phyloP scores from a whole-genome alignment of 2,113 vertebrate species.

The Heterochromis multidens region DNA sequence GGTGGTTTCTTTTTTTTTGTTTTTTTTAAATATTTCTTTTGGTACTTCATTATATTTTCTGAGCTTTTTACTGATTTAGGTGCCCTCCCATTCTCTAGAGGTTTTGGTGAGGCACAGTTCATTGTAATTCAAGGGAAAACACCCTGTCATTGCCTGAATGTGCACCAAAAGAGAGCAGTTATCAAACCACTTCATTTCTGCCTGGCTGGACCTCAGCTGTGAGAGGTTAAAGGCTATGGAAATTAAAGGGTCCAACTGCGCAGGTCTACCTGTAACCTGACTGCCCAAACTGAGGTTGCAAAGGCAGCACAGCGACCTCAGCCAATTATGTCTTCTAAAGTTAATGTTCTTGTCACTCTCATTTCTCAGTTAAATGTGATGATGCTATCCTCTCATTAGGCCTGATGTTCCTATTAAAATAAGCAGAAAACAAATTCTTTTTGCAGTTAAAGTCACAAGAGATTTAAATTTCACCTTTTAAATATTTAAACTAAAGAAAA shows the following conservation, averaged over 20 bases:
- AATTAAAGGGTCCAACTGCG: conserved; percentile 24
- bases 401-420: background rate
- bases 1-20: too few relatives aligned
- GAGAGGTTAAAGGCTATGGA: conserved; percentile 40
- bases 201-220: background rate
- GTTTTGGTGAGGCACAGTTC: background rate
- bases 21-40: background rate
- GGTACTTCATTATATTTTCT: background rate
- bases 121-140: conserved; percentile 22
- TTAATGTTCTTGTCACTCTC: background rate
- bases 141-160: background rate
- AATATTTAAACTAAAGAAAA: background rate
- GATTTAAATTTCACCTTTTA: background rate
- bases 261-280: background rate
- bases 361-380: background rate
- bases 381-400: background rate
- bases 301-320: background rate
- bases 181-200: conserved; percentile 12
- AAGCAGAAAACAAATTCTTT: background rate
- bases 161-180: background rate
- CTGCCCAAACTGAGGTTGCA: background rate
- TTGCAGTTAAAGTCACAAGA: background rate
- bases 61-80: background rate
- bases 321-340: background rate
- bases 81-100: background rate